phyloP scores from a whole-genome alignment of 1,140 invertebrate genomes.

The Rhagoletis pomonella region DNA sequence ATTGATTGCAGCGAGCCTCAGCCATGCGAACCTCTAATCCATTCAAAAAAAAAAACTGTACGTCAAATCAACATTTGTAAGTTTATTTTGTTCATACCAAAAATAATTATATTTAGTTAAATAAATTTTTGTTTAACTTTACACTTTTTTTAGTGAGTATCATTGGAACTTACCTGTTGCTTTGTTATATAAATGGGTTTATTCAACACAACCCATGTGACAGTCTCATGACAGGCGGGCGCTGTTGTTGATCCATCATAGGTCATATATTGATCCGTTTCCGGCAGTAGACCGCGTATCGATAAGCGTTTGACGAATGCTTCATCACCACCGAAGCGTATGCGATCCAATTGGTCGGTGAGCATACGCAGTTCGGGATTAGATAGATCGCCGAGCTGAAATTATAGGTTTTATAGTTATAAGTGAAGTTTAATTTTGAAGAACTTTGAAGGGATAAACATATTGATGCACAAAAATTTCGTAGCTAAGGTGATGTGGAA shows the following conservation, averaged over 20 bases:
- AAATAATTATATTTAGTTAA: neutral
- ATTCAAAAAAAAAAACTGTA: neutral
- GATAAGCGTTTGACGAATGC: slow-evolving; percentile 88
- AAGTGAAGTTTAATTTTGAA: neutral
- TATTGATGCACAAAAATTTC: no score
- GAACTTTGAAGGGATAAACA: no score
- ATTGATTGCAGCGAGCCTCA: no score
- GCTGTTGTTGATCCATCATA: slow-evolving; percentile 97
- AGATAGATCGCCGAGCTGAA: slow-evolving; percentile 89
- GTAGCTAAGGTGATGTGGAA: no score
- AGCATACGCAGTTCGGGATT: slow-evolving; percentile 90
- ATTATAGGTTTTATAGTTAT: slow-evolving; percentile 14
- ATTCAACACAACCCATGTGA: slow-evolving; percentile 97
- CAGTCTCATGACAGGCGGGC: slow-evolving; percentile 93
- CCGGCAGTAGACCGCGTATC: slow-evolving; percentile 89
- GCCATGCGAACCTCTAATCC: no score
- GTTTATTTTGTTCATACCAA: no score
- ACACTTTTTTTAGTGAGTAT: neutral
- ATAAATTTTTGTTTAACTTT: neutral
- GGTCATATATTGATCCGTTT: slow-evolving; percentile 96
- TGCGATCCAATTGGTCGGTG: slow-evolving; percentile 90
- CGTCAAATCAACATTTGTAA: no score
- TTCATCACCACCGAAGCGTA: slow-evolving; percentile 89
- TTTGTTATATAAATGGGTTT: slow-evolving; percentile 97
- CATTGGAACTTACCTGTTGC: slow-evolving; percentile 84